phyloP scores from a whole-genome alignment of 2,113 vertebrate species.

The Sarotherodon lohbergeri region DNA sequence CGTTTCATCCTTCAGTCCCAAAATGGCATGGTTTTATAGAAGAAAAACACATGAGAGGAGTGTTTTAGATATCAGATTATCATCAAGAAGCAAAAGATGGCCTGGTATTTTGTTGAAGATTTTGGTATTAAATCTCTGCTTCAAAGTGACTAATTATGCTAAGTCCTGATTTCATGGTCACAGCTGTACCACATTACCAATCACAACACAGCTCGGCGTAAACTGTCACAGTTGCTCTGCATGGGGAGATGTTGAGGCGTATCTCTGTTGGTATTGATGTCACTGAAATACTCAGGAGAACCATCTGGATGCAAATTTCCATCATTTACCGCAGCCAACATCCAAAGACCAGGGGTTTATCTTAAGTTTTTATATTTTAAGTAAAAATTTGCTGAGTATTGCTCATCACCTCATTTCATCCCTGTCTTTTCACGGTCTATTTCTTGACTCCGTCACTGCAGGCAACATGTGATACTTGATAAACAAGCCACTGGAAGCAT shows the following conservation, averaged over 20 bases:
- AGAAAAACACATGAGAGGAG: constrained; percentile 63
- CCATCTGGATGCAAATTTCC: constrained; percentile 39
- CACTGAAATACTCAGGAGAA: constrained; percentile 16
- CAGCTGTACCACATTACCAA: constrained; percentile 77
- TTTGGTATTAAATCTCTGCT: constrained; percentile 76
- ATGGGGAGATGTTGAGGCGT: constrained; percentile 48
- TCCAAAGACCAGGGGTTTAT: background rate
- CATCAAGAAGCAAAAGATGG: constrained; percentile 73
- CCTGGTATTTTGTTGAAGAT: constrained; percentile 72
- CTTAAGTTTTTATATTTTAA: background rate
- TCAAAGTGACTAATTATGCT: constrained; percentile 77
- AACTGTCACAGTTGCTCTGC: constrained; percentile 31
- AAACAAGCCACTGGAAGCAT: background rate
- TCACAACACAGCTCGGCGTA: constrained; percentile 63
- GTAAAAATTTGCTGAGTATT: background rate
- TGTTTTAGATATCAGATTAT: constrained; percentile 75
- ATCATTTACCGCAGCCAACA: background rate
- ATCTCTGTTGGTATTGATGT: constrained; percentile 65
- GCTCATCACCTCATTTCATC: background rate
- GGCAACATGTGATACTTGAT: background rate
- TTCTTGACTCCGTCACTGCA: background rate
- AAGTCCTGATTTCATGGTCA: constrained; percentile 80
- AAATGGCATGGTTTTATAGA: constrained; percentile 54
- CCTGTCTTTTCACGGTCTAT: background rate
- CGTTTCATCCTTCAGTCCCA: constrained; percentile 33